These are phyloP conservation scores for Mungos mungo DNA, from an alignment of 2,113 vertebrate genomes.

Conservation along the genomic window DNA sequence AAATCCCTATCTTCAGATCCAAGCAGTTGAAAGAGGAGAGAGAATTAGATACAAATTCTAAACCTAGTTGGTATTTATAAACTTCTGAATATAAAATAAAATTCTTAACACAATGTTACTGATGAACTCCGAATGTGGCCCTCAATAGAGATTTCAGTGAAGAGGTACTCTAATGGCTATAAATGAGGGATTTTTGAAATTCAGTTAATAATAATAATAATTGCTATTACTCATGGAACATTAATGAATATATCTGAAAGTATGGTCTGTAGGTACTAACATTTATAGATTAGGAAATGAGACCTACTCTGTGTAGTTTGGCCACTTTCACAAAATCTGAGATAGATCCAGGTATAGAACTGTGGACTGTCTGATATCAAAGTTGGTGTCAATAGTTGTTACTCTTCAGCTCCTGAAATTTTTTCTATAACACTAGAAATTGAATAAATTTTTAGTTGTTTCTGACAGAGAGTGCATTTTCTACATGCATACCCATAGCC, in stretches of 20 bases:
- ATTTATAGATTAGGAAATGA: background rate
- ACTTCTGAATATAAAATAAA: background rate
- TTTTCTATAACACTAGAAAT: background rate
- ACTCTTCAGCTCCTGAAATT: background rate
- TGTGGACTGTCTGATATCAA: background rate
- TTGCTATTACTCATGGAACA: background rate
- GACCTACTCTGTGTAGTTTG: background rate
- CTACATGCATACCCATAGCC: background rate
- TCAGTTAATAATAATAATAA: background rate
- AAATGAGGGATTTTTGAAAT: background rate
- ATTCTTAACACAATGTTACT: background rate
- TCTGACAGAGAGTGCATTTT: background rate
- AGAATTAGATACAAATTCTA: background rate
- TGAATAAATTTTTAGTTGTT: background rate
- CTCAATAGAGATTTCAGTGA: background rate
- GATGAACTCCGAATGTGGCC: background rate
- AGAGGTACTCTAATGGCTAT: background rate
- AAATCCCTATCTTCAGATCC: background rate
- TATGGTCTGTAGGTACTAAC: background rate
- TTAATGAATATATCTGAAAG: background rate
- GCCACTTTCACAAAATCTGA: background rate
- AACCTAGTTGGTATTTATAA: background rate
- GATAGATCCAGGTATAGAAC: background rate
- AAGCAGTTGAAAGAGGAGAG: background rate
- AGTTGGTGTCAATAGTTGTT: rapidly evolving